Evolutionary conservation across 2,113 vertebrate species (phyloP), one percentile per base, ranked within the genome.

Genomic region (Xyrauchen texanus): DNA sequence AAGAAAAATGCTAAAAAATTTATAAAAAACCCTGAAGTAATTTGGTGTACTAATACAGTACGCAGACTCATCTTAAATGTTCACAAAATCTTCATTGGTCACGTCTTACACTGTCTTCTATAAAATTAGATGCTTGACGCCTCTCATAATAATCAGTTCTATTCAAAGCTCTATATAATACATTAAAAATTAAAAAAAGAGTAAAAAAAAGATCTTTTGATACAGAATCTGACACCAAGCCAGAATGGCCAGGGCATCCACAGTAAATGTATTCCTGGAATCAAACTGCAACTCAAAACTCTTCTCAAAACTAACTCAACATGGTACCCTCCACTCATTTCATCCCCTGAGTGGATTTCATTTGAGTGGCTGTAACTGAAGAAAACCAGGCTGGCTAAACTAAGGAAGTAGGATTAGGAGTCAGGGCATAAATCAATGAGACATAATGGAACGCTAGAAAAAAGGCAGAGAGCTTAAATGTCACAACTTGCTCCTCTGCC

Each of bases 391-490:
- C 44, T 12, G 42, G 45, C 70, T 58, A 64, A 69, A 78, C 68
- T 67, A 66, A 82, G 45, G 58, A 80, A 79, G 65, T 66, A 60
- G 77, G 78, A 87, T 85, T 84, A 84, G 63, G 72, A 78, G 81
- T 47, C 63, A 55, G 44, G 76, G 63, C 72, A 58, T 65, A 84
- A 87, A 87, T 84, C 76, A 65, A 84, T 84, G 81, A 80, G 77
- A 72, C 72, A 66, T 79, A 81, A 80, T 82, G 44, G 69, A 81
- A 71, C 47, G 63, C 72, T 62, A 70, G 66, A 68, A 78, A 69
- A 83, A 65, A 58, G 55, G 46, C 69, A 53, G 77, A 80, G 74
- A 75, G 84, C 62, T 82, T 85, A 74, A 84, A 81, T 87, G 85
- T 83, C 81, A 81, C 69, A 68, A 85, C 74, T 64, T 78, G 44